Conservation (phyloP, 2,888 invertebrate genomes). For the Eilema depressum region DNA sequence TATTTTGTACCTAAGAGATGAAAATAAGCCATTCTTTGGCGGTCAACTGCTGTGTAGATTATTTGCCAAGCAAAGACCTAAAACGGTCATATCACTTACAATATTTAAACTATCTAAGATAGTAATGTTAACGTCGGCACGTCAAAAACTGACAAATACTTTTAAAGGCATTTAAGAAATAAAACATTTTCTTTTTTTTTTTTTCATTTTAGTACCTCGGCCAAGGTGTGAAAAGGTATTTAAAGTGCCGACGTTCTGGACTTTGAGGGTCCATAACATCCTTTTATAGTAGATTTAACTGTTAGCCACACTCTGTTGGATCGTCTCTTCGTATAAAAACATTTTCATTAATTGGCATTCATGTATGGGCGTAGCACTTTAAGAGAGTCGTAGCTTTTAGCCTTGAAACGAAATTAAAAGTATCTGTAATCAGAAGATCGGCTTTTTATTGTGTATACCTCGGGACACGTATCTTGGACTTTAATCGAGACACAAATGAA, state of each 20-base stretch:
- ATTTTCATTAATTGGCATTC: background rate
- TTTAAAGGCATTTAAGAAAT: constrained; percentile 36
- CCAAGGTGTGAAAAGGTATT: constrained; percentile 50
- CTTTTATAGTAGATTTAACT: constrained; percentile 16
- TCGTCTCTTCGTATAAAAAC: background rate
- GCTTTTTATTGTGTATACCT: too few species aligned
- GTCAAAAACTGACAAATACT: constrained; percentile 30
- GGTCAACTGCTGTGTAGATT: background rate
- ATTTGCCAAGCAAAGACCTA: constrained; percentile 2
- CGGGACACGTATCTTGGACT: too few species aligned
- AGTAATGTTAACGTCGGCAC: constrained; percentile 25
- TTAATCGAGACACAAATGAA: too few species aligned
- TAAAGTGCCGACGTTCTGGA: constrained; percentile 29
- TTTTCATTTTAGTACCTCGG: constrained; percentile 32
- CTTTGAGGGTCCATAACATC: constrained; percentile 17
- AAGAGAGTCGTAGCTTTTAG: background rate
- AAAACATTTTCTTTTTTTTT: constrained; percentile 26
- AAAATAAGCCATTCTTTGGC: constrained; percentile 4
- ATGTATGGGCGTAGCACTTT: background rate
- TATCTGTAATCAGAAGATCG: background rate
- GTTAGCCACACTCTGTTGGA: background rate
- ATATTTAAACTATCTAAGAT: constrained; percentile 15
- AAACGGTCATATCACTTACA: constrained; percentile 1
- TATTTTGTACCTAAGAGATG: background rate
- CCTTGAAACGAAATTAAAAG: background rate